These are phyloP conservation scores for Calephelis nemesis DNA, from an alignment of 1,140 invertebrate species.

Conservation along the genomic window DNA sequence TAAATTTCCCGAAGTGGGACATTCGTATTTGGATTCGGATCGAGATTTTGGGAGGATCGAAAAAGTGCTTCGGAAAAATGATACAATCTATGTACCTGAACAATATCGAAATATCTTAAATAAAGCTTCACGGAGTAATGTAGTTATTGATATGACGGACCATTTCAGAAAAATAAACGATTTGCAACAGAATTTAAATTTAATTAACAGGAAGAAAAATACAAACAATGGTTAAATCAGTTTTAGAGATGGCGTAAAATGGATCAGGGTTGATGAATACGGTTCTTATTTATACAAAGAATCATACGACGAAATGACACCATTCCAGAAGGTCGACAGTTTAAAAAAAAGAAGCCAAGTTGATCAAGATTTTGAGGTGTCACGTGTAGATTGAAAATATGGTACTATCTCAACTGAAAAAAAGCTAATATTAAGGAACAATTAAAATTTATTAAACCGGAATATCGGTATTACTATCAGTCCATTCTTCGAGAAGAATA, in stretches of 20 bases:
- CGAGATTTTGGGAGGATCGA: constrained; percentile 20
- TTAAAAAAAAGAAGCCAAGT: constrained; percentile 14
- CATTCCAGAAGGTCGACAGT: constrained; percentile 3
- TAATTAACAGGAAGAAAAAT: background rate
- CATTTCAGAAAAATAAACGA: background rate
- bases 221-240: background rate
- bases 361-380: background rate
- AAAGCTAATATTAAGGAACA: constrained; percentile 18
- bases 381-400: background rate
- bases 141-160: constrained; percentile 11
- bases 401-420: constrained; percentile 21
- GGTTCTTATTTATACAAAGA: constrained; percentile 19
- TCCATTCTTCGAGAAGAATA: constrained; percentile 22
- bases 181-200: background rate
- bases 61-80: constrained; percentile 22
- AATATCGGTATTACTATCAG: constrained; percentile 21
- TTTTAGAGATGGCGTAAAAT: constrained; percentile 23
- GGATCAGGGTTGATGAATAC: constrained; percentile 17
- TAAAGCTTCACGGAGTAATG: constrained; percentile 18
- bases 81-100: constrained; percentile 20
- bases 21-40: constrained; percentile 20
- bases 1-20: constrained; percentile 10
- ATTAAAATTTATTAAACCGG: constrained; percentile 21
- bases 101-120: constrained; percentile 17
- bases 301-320: constrained; percentile 20